Percentiles rank a stretch among this genome's conserved stretches.
Evolutionary conservation across 2,797 vertebrate species (phyloP).

Genomic region (Champsocephalus esox): DNA sequence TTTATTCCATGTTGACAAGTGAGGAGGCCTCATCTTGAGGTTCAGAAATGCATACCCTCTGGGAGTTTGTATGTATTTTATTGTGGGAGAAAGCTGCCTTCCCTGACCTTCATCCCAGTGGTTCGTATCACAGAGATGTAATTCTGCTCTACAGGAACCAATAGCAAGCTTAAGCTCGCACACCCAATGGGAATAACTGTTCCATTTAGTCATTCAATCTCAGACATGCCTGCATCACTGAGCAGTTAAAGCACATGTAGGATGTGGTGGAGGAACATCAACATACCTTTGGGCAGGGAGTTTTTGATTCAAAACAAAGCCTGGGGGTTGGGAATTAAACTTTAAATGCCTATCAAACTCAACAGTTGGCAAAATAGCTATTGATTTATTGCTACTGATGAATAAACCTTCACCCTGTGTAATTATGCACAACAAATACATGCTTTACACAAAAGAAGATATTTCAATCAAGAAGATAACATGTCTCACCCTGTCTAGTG

Average conservation of each 20-base stretch:
- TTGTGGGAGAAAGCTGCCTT: not conserved
- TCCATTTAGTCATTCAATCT: constrained; percentile 36
- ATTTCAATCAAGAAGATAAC: not conserved
- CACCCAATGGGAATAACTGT: constrained; percentile 8
- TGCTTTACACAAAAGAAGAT: constrained; percentile 1
- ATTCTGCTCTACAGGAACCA: constrained; percentile 1
- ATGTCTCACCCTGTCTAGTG: not conserved
- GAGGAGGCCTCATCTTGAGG: not conserved
- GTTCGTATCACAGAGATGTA: constrained; percentile 11
- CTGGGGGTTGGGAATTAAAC: not conserved
- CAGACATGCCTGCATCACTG: constrained; percentile 27
- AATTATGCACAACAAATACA: constrained; percentile 7
- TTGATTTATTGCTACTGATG: constrained; percentile 21
- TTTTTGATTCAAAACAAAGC: constrained; percentile 36
- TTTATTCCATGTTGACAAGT: constrained; percentile 18
- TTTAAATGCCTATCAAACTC: not conserved
- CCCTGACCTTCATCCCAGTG: not conserved
- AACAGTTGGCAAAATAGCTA: not conserved
- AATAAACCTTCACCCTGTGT: not conserved
- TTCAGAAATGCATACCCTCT: not conserved
- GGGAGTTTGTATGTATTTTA: not conserved
- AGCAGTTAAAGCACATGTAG: constrained; percentile 28
- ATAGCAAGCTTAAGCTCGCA: not conserved
- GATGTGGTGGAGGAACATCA: constrained; percentile 40
- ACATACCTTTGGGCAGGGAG: constrained; percentile 9